Percentiles rank a stretch among this genome's conserved stretches.
Conservation (phyloP, 2,113 vertebrate genomes). For the Gasterosteus nipponicus region DNA sequence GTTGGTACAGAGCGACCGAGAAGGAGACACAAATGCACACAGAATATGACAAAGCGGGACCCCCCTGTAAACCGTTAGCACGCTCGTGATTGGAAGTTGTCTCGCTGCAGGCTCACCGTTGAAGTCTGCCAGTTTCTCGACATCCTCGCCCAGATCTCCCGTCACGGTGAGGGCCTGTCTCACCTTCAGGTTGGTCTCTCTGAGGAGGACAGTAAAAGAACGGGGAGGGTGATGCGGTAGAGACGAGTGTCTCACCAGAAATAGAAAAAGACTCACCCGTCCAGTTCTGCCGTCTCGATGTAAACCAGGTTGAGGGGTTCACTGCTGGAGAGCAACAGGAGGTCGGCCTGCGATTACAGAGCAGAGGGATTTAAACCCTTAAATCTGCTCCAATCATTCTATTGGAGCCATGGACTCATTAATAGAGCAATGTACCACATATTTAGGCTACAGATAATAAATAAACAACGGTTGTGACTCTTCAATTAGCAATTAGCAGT, state of each 20-base stretch:
- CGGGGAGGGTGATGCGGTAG: background rate
- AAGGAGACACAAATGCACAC: background rate
- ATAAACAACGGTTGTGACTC: too few relatives aligned
- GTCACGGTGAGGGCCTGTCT: constrained; percentile 90
- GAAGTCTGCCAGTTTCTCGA: constrained; percentile 87
- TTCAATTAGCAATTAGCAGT: too few relatives aligned
- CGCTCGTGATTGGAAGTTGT: background rate
- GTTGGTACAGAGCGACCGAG: background rate
- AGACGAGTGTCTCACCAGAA: background rate
- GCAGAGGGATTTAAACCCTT: background rate
- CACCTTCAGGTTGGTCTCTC: constrained; percentile 98
- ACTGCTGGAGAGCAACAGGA: constrained; percentile 94
- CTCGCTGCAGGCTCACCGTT: constrained; percentile 77
- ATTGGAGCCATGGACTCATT: background rate
- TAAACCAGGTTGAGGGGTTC: constrained; percentile 92
- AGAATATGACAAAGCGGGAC: background rate
- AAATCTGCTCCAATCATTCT: background rate
- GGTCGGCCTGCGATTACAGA: constrained; percentile 85
- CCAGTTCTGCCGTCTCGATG: constrained; percentile 93
- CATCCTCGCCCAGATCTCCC: constrained; percentile 86
- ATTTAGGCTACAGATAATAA: background rate
- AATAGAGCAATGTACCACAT: background rate
- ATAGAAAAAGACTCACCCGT: constrained; percentile 84
- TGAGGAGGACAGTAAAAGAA: constrained; percentile 60
- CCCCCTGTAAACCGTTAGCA: background rate